Evolutionary conservation across 2,888 invertebrate species (phyloP).

Genomic region (Campaea margaritaria): DNA sequence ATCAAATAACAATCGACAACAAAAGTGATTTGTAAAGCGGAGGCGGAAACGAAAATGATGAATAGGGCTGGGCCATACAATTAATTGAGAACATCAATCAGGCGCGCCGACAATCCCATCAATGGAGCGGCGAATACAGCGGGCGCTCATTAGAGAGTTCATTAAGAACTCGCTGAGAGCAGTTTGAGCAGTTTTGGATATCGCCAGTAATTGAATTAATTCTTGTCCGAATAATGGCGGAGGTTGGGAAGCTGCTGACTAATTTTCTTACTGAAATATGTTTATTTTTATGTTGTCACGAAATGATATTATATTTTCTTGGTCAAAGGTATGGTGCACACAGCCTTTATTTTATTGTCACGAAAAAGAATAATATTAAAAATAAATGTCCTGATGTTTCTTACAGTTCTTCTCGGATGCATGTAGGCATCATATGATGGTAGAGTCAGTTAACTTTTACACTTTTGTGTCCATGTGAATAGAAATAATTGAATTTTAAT

Average conservation of each 20-base stretch:
- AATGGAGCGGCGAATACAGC: conserved; percentile 5
- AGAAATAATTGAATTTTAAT: too few species aligned
- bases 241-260: conserved; percentile 2
- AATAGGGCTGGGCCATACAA: conserved; percentile 17
- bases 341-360: too few species aligned
- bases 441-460: too few species aligned
- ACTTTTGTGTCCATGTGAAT: too few species aligned
- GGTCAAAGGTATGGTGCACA: background rate
- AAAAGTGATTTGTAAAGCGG: conserved; percentile 28
- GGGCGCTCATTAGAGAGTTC: conserved; percentile 28
- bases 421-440: too few species aligned
- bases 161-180: conserved; percentile 24
- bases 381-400: too few species aligned
- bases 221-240: conserved; percentile 13
- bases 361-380: too few species aligned
- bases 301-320: background rate
- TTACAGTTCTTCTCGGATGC: too few species aligned
- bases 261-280: background rate
- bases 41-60: conserved; percentile 21
- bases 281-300: background rate
- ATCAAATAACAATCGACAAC: conserved; percentile 27
- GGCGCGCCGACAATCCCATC: conserved; percentile 2
- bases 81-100: conserved; percentile 16
- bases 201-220: conserved; percentile 30
- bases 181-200: conserved; percentile 29